These are phyloP conservation scores for Synanthedon formicaeformis DNA, from an alignment of 2,888 invertebrate species.

Conservation along the genomic window DNA sequence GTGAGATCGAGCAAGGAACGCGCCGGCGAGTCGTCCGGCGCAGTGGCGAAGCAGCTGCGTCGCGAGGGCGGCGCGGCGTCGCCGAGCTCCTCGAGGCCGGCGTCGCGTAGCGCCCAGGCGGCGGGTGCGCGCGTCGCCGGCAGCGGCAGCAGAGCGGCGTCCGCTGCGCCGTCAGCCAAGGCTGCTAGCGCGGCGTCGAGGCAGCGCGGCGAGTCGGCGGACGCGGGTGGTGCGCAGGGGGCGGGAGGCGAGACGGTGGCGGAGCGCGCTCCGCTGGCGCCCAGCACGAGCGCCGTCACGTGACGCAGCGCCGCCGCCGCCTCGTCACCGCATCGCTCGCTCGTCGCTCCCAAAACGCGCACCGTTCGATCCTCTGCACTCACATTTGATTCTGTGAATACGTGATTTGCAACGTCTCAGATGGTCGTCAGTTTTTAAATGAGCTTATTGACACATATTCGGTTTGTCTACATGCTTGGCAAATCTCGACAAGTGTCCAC, in stretches of 20 bases:
- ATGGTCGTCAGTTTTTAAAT: too few species aligned
- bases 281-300: slow-evolving; percentile 27
- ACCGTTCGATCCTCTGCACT: neutral
- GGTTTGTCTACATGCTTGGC: too few species aligned
- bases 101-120: slow-evolving; percentile 28
- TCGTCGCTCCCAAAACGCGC: neutral
- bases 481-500: too few species aligned
- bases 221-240: slow-evolving; percentile 7
- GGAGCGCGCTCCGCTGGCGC: slow-evolving; percentile 18
- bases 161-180: slow-evolving; percentile 15
- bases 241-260: slow-evolving; percentile 12
- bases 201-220: slow-evolving; percentile 13
- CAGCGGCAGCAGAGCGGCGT: slow-evolving; percentile 27
- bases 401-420: too few species aligned
- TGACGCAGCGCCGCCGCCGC: slow-evolving; percentile 22
- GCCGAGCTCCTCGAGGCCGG: slow-evolving; percentile 36
- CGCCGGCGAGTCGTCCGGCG: slow-evolving; percentile 9
- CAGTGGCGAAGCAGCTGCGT: slow-evolving; percentile 28
- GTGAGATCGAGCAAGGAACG: slow-evolving; percentile 42
- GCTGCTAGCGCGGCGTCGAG: slow-evolving; percentile 15
- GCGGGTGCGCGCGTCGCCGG: slow-evolving; percentile 21
- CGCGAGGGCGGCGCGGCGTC: slow-evolving; percentile 33
- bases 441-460: too few species aligned
- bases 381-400: too few species aligned
- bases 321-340: neutral